Base-by-base conservation (phyloP, 2,888 invertebrate species). In the Eupithecia subumbrata region DNA sequence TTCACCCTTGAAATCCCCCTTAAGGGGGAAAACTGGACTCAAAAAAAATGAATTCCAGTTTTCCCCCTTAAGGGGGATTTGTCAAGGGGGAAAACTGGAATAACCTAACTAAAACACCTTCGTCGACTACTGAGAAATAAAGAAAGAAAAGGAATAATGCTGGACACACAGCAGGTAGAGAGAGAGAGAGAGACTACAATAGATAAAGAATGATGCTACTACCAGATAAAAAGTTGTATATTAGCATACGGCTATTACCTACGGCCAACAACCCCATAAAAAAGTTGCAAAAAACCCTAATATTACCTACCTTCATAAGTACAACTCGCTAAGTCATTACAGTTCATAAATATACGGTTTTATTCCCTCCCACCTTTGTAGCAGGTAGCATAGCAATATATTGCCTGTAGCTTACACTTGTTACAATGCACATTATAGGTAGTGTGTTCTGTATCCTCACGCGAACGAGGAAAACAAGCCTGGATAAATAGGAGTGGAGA, bases 361-460 rank as follows among this genome's bases (percentile, higher is more conserved):
- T 82, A 81, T 79, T 80, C 79, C 82, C 81, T 76, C 80, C 73
- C 73, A 77, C 76, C 80, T 76, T 74, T 69, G 73, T 67, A 71
- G 52, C 48, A 74, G 76, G 78, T 34, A 64, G 34, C 64, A 45
- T 34, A 64, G 34, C 64, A 68, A 74, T 79, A 74, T 78, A 84
- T 84, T 76, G 81, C 71, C 73, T 76, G 85, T 86, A 82, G 79
- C 40, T 78, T 76, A 82, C 85, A 85, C 83, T 83, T 85, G 85
- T 80, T 85, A 84, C 85, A 67, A 34, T 72, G 45, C 48, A 67
- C 34, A 40, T 74, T 56, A 12, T 60, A n/a, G n/a, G n/a, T n/a
- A 63, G 43, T 63, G n/a, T 73, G 45, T 56, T 75, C 69, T 76
- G 70, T 78, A 43, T 37, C 69, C 37, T 78, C 74, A 73, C 72